phyloP scores from a whole-genome alignment of 2,888 invertebrate species.

The Lysandra bellargus region DNA sequence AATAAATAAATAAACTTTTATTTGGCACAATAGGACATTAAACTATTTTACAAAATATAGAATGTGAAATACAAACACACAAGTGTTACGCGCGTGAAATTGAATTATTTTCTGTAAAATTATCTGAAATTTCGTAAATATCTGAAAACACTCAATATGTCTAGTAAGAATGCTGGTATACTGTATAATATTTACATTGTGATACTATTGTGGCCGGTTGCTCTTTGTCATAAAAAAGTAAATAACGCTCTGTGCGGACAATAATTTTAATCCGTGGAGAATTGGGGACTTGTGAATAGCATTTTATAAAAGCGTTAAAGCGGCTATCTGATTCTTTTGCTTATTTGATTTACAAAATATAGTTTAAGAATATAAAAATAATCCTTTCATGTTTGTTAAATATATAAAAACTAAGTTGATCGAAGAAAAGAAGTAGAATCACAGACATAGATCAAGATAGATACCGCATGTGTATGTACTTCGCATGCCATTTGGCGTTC shows the following conservation, averaged over 20 bases:
- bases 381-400: no score
- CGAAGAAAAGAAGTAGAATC: no score
- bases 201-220: conserved; percentile 9
- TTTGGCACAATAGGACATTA: no score
- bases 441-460: no score
- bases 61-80: no score
- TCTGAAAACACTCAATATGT: not conserved
- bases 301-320: conserved; percentile 13
- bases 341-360: not conserved
- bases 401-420: no score
- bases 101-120: not conserved
- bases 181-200: not conserved
- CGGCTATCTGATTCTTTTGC: not conserved
- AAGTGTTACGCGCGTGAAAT: no score
- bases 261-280: conserved; percentile 19
- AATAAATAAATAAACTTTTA: no score
- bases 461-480: no score
- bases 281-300: not conserved
- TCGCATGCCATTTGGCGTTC: no score
- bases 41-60: no score
- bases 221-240: conserved; percentile 31
- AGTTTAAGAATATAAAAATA: not conserved
- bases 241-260: conserved; percentile 18
- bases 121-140: not conserved
- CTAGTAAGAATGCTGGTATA: not conserved